Evolutionary conservation across 2,888 invertebrate genomes (phyloP), one percentile per base, ranked within the genome.

Genomic region (Chymomyza procnemis): DNA sequence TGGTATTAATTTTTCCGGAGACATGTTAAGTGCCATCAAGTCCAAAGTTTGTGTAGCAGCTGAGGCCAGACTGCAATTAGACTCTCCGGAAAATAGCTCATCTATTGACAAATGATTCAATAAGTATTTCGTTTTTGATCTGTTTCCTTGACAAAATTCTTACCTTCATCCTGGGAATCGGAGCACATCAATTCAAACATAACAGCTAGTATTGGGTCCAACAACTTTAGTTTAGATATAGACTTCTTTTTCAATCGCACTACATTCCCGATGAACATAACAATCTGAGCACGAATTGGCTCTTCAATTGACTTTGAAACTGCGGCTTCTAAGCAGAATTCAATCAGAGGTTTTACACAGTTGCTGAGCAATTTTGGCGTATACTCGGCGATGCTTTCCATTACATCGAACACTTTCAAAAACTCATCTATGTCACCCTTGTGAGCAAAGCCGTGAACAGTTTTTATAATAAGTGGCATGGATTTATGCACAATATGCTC

Each of bases 21-120:
- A 95, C 48, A 96, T 92, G 90, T 95, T 93, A 12, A 96, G 90
- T 41, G 96, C 95, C 84, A 96, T 91, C 57, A 93, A 90, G 90
- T 96, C 95, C 70, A 96, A 91, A 4, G 95, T 94, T 91, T 95
- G 95, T 0, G 94, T 93, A 8, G 95, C 95, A 73, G 94, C 93
- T 8, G 94, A 93, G 72, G 94, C 92, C 0, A 94, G 93, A 34
- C 92, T 93, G 70, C 93, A 93, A 67, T 93, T 92, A 76, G 94
- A 94, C 74, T 94, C 94, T 1, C 93, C 93, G 14, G 92, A 91
- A 78, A 94, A 94, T 79, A 94, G 94, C 75, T 94, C 93, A 75
- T 94, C 94, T 58, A 93, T 93, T 63, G 92, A 92, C 86, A 60
- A 3, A 62, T 61, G 19, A 26, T n/a, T 60, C 4, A 41, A n/a